These are phyloP conservation scores for Nomia melanderi DNA, from an alignment of 1,140 invertebrate species.

Conservation along the genomic window DNA sequence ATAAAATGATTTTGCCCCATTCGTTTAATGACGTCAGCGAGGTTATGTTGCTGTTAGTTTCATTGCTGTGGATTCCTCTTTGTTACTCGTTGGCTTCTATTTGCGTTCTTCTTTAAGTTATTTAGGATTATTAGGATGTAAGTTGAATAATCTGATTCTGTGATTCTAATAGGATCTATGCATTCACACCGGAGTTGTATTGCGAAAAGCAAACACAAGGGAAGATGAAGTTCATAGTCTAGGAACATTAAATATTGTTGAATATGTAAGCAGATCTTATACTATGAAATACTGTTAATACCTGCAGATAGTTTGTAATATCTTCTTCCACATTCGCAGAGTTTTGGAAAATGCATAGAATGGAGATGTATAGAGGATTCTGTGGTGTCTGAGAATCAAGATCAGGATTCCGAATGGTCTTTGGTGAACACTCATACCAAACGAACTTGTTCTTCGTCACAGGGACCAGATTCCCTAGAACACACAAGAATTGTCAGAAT, in stretches of 20 bases:
- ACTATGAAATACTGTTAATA: not conserved
- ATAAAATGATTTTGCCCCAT: not conserved
- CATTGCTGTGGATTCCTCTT: no score
- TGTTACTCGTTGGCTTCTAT: not conserved
- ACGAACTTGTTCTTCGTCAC: conserved; percentile 79
- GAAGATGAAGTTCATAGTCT: conserved; percentile 79
- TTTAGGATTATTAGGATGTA: not conserved
- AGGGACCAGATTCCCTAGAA: conserved; percentile 81
- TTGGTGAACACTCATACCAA: conserved; percentile 87
- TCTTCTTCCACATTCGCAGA: conserved; percentile 67
- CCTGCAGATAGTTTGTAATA: not conserved
- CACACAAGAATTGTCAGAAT: conserved; percentile 84
- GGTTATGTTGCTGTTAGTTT: not conserved
- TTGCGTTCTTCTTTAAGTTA: not conserved
- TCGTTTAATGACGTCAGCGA: not conserved
- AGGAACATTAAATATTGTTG: conserved; percentile 79
- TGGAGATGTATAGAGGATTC: conserved; percentile 90
- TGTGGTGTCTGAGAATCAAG: conserved; percentile 87
- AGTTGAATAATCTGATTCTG: not conserved
- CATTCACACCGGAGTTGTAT: conserved; percentile 78
- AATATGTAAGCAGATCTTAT: conserved; percentile 75
- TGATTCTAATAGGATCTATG: conserved; percentile 76
- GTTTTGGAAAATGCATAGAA: conserved; percentile 85
- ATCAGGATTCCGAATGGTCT: conserved; percentile 91
- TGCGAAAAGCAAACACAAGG: conserved; percentile 72